phyloP scores from a whole-genome alignment of 2,113 vertebrate species.

The Rhinolophus ferrumequinum region DNA sequence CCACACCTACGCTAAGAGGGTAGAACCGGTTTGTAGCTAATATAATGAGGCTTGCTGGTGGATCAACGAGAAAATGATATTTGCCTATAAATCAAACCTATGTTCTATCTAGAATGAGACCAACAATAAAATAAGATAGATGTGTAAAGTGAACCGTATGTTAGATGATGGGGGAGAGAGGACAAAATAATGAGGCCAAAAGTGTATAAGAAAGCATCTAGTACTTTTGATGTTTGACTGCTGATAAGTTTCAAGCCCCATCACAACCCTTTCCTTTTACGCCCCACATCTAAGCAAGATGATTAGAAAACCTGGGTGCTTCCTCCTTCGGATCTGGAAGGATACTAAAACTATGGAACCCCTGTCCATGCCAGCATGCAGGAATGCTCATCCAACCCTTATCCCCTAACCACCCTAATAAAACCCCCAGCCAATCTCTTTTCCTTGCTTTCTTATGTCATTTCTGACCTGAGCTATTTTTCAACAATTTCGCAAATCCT shows the following conservation, averaged over 20 bases:
- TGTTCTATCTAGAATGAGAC: background rate
- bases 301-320: background rate
- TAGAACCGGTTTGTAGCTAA: background rate
- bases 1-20: background rate
- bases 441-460: background rate
- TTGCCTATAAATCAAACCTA: background rate
- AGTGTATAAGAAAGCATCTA: too few relatives aligned
- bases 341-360: background rate
- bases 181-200: background rate
- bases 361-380: rapidly evolving
- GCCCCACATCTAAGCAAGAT: background rate
- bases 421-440: background rate
- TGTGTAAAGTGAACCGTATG: background rate
- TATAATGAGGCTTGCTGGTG: background rate
- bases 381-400: background rate
- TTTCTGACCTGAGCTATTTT: background rate
- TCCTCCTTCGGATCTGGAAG: background rate
- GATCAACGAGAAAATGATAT: background rate
- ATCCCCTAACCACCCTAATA: too few relatives aligned
- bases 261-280: rapidly evolving
- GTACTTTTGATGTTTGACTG: background rate
- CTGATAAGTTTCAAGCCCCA: background rate
- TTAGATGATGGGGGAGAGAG: background rate
- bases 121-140: background rate
- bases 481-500: background rate